phyloP scores from a whole-genome alignment of 1,140 invertebrate genomes.

The Neodiprion fabricii region DNA sequence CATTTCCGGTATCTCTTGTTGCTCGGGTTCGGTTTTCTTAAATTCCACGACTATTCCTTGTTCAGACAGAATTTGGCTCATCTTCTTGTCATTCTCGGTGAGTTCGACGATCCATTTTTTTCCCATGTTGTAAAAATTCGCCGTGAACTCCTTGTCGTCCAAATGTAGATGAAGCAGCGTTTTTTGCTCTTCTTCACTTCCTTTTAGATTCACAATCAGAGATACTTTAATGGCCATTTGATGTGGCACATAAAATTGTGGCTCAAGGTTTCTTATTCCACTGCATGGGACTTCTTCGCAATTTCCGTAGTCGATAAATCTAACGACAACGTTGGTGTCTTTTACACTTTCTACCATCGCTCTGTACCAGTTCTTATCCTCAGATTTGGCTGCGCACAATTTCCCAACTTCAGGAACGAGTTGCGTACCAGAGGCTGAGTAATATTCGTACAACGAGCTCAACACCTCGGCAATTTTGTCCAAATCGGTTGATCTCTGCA shows the following conservation, averaged over 20 bases:
- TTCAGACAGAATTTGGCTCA: slow-evolving; percentile 40
- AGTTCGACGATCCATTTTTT: slow-evolving; percentile 52
- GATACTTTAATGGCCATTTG: slow-evolving; percentile 62
- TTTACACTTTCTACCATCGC: slow-evolving; percentile 35
- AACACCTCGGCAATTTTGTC: slow-evolving; percentile 58
- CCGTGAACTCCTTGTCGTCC: slow-evolving; percentile 37
- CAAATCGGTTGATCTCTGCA: slow-evolving; percentile 62
- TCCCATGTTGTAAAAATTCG: slow-evolving; percentile 45
- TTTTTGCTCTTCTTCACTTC: slow-evolving; percentile 46
- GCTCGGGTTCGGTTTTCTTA: not conserved
- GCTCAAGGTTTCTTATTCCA: slow-evolving; percentile 52
- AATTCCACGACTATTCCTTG: slow-evolving; percentile 23
- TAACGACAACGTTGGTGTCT: slow-evolving; percentile 34
- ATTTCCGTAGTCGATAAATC: slow-evolving; percentile 67
- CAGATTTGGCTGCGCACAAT: slow-evolving; percentile 68
- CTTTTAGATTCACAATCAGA: slow-evolving; percentile 43
- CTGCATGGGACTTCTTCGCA: slow-evolving; percentile 45
- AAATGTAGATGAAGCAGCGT: slow-evolving; percentile 37
- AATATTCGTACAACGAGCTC: slow-evolving; percentile 64
- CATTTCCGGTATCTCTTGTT: slow-evolving; percentile 29
- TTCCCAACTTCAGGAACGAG: slow-evolving; percentile 50
- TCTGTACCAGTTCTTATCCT: slow-evolving; percentile 67
- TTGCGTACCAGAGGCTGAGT: slow-evolving; percentile 56
- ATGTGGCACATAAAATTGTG: slow-evolving; percentile 63
- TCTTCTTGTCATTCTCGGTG: slow-evolving; percentile 38